phyloP scores from a whole-genome alignment of 2,888 invertebrate genomes.

The Drosophila eohydei region DNA sequence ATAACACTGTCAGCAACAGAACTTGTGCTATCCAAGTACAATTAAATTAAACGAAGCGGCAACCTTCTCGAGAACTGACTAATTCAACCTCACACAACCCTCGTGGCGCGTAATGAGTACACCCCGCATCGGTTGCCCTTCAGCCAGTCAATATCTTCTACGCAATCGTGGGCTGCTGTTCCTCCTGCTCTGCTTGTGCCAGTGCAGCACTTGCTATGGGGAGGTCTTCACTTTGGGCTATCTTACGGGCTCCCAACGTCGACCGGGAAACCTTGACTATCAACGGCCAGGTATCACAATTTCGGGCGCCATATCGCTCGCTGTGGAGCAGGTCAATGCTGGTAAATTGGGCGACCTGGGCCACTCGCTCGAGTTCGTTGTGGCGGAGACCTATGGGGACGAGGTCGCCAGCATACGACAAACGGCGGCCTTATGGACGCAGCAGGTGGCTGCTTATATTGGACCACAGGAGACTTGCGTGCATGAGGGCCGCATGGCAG shows the following conservation, averaged over 20 bases:
- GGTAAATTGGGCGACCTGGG: slow-evolving; percentile 87
- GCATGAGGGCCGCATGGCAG: slow-evolving; percentile 96
- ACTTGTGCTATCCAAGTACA: slow-evolving; percentile 14
- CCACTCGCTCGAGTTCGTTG: slow-evolving; percentile 91
- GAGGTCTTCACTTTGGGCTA: slow-evolving; percentile 92
- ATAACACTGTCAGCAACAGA: slow-evolving; percentile 34
- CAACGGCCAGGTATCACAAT: slow-evolving; percentile 89
- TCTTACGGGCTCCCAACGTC: slow-evolving; percentile 92
- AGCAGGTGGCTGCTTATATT: slow-evolving; percentile 94
- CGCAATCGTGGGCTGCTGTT: slow-evolving; percentile 24
- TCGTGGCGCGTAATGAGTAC: slow-evolving; percentile 60
- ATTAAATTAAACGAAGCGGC: slow-evolving; percentile 56
- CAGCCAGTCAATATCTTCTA: slow-evolving; percentile 12
- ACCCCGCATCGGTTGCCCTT: slow-evolving; percentile 20
- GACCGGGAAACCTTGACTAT: slow-evolving; percentile 91
- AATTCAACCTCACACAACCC: slow-evolving; percentile 13
- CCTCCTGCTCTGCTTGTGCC: slow-evolving; percentile 34
- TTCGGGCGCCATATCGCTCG: slow-evolving; percentile 94
- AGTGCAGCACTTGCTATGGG: slow-evolving; percentile 66
- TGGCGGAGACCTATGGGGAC: slow-evolving; percentile 96
- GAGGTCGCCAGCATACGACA: slow-evolving; percentile 93
- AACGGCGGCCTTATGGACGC: slow-evolving; percentile 93
- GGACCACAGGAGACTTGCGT: slow-evolving; percentile 94
- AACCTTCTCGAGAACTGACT: slow-evolving; percentile 16
- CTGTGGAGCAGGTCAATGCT: slow-evolving; percentile 92